phyloP scores from a whole-genome alignment of 2,797 vertebrate genomes.

The Gymnoscopelus braueri region DNA sequence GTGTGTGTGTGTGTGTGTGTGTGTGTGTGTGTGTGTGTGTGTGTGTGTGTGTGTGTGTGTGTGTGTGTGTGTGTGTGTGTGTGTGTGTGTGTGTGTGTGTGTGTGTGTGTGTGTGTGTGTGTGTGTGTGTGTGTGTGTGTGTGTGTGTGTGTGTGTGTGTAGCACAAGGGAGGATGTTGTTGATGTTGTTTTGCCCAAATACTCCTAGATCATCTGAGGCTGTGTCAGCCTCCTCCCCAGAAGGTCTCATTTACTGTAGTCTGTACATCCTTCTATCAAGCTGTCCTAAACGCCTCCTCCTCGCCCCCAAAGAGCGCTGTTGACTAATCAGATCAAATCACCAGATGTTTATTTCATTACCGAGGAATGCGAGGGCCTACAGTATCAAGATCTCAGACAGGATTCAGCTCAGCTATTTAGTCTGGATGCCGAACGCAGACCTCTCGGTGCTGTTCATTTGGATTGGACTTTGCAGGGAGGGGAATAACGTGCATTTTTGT shows the following conservation, averaged over 20 bases:
- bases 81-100: too few species aligned
- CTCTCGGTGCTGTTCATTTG: constrained; percentile 17
- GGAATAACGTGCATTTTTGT: constrained; percentile 14
- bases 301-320: constrained; percentile 33
- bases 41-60: too few species aligned
- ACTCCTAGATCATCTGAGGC: constrained; percentile 57
- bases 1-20: too few species aligned
- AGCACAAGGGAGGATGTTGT: constrained; percentile 64
- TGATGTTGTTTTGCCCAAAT: constrained; percentile 65
- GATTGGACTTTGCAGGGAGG: constrained; percentile 9
- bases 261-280: constrained; percentile 51
- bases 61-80: background rate
- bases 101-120: too few species aligned
- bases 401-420: constrained; percentile 49
- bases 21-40: too few species aligned
- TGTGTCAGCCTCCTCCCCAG: constrained; percentile 51
- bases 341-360: constrained; percentile 63
- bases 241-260: constrained; percentile 58
- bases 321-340: constrained; percentile 54
- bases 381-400: constrained; percentile 53
- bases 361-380: constrained; percentile 56
- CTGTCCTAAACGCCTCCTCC: constrained; percentile 23
- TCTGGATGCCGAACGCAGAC: constrained; percentile 20
- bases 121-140: too few species aligned
- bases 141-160: background rate